phyloP scores from a whole-genome alignment of 2,888 invertebrate species.

The Clitarchus hookeri region DNA sequence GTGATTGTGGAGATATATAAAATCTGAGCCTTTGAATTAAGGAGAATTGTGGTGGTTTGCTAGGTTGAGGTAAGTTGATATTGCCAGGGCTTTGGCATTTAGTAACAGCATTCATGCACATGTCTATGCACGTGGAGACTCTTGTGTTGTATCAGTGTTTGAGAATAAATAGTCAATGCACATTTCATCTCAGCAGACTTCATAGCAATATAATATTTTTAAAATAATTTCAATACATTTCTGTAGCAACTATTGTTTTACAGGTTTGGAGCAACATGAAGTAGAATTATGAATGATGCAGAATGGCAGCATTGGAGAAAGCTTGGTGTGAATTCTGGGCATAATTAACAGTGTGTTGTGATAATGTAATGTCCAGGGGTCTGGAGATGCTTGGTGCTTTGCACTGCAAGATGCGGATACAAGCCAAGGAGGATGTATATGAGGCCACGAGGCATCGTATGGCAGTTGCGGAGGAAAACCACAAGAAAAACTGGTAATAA shows the following conservation, averaged over 20 bases:
- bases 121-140: no score
- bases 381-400: constrained; percentile 85
- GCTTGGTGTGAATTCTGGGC: background rate
- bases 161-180: no score
- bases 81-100: no score
- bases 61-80: no score
- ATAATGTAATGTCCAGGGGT: constrained; percentile 53
- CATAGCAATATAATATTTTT: no score
- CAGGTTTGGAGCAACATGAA: background rate
- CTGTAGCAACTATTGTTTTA: background rate
- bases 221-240: background rate
- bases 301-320: background rate
- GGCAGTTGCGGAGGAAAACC: constrained; percentile 89
- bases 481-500: constrained; percentile 86
- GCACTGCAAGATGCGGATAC: constrained; percentile 86
- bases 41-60: no score
- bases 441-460: constrained; percentile 90
- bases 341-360: background rate
- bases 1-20: no score
- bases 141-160: no score
- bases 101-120: no score
- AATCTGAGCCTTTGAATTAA: no score
- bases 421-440: constrained; percentile 95
- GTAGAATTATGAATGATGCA: background rate
- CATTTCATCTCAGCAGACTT: no score